A percentile compares a stretch with the other conserved stretches of the same genome.
Evolutionary conservation across 2,113 vertebrate genomes (phyloP).

Genomic region (Gallinago jamesoni): DNA sequence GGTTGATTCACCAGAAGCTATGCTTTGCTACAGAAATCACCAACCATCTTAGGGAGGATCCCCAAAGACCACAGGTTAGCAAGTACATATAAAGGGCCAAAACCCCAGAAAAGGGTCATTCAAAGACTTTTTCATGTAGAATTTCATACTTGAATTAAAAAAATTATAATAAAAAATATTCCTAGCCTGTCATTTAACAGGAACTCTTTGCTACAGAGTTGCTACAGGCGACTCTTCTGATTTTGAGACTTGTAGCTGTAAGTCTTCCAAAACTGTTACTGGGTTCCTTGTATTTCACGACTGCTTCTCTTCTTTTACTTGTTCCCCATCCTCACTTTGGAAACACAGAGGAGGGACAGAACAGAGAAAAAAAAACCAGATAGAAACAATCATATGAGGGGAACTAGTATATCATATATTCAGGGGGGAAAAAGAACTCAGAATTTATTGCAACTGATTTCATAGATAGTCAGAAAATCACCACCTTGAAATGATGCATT

Average conservation of each 20-base stretch:
- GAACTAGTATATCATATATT: not conserved
- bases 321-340: not conserved
- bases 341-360: accelerated
- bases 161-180: not conserved
- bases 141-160: not conserved
- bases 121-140: not conserved
- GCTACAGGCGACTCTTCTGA: not conserved
- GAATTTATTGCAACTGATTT: slow-evolving; percentile 1
- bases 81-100: not conserved
- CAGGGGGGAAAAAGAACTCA: not conserved
- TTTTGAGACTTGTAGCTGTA: not conserved
- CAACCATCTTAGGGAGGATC: not conserved
- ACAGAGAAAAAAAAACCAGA: not conserved
- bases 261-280: not conserved
- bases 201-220: not conserved
- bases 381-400: not conserved
- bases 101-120: not conserved
- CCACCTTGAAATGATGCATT: not conserved
- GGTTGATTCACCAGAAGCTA: not conserved
- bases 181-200: not conserved
- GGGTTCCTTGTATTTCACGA: not conserved
- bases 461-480: slow-evolving; percentile 3
- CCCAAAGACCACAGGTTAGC: not conserved
- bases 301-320: not conserved
- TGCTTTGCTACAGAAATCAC: not conserved